phyloP scores from a whole-genome alignment of 2,797 vertebrate species.

The Myripristis jacobus region DNA sequence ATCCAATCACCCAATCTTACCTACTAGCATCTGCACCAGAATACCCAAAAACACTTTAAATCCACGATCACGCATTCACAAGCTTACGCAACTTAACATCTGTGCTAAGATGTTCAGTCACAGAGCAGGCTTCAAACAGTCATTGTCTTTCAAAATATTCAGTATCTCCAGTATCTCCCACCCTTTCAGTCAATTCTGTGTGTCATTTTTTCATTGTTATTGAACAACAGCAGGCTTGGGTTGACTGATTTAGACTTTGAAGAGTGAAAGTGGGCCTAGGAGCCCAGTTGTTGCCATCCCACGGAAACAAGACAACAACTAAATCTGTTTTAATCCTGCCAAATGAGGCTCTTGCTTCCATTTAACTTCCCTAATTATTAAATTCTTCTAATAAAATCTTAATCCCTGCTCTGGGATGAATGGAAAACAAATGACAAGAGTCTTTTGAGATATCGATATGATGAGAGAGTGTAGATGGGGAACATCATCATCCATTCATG shows the following conservation, averaged over 20 bases:
- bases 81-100: not conserved
- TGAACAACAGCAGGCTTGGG: slow-evolving; percentile 15
- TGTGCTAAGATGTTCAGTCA: not conserved
- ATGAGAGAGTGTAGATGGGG: not conserved
- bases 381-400: slow-evolving; percentile 64
- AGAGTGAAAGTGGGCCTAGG: slow-evolving; percentile 22
- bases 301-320: slow-evolving; percentile 45
- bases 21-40: too few relatives aligned
- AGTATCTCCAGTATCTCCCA: not conserved
- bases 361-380: slow-evolving; percentile 68
- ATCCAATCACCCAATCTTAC: too few relatives aligned
- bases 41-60: too few relatives aligned
- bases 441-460: slow-evolving; percentile 9
- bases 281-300: slow-evolving; percentile 25
- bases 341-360: slow-evolving; percentile 52
- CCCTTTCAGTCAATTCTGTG: not conserved
- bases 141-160: not conserved
- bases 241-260: not conserved
- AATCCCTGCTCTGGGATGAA: slow-evolving; percentile 62
- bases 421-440: slow-evolving; percentile 23
- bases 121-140: not conserved
- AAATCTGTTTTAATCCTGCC: slow-evolving; percentile 71
- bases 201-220: not conserved
- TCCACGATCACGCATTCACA: not conserved
- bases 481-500: slow-evolving; percentile 23